Percentiles rank a stretch among this genome's conserved stretches.
Evolutionary conservation across 2,888 invertebrate genomes (phyloP).

Genomic region (Acholoe squamosa): DNA sequence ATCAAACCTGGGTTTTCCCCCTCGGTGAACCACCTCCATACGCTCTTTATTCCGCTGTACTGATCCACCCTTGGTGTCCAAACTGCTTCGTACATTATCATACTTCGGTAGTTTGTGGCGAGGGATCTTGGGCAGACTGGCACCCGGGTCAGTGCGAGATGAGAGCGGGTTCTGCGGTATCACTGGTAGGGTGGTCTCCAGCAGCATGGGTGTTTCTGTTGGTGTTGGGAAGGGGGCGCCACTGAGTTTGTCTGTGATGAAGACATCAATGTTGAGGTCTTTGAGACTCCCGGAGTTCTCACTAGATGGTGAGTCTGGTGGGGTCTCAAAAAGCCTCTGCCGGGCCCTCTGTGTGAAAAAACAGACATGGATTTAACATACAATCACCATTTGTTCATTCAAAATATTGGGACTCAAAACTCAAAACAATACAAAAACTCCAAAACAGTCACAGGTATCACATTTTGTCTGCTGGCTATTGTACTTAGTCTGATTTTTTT

Average conservation of each 20-base stretch:
- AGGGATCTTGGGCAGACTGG: neutral
- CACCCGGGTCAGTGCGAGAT: neutral
- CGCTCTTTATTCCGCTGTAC: neutral
- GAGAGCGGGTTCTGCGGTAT: neutral
- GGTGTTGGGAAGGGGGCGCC: neutral
- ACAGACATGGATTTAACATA: neutral
- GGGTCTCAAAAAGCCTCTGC: neutral
- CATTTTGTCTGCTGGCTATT: no score
- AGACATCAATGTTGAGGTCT: slow-evolving; percentile 30
- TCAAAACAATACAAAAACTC: no score
- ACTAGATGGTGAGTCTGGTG: neutral
- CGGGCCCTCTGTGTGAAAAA: neutral
- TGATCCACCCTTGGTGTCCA: neutral
- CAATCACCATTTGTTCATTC: no score
- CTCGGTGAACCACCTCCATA: neutral
- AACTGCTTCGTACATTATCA: neutral
- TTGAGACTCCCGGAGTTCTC: neutral
- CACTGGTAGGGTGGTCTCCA: neutral
- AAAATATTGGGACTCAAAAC: no score
- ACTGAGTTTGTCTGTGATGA: slow-evolving; percentile 8
- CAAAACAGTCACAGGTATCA: no score
- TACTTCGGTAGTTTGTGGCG: slow-evolving; percentile 11
- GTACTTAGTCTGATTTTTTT: no score
- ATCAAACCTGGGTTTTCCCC: neutral
- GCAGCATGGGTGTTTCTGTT: neutral